Base-by-base conservation (phyloP, 2,113 vertebrate species). In the Cyanoramphus novaezelandiae region DNA sequence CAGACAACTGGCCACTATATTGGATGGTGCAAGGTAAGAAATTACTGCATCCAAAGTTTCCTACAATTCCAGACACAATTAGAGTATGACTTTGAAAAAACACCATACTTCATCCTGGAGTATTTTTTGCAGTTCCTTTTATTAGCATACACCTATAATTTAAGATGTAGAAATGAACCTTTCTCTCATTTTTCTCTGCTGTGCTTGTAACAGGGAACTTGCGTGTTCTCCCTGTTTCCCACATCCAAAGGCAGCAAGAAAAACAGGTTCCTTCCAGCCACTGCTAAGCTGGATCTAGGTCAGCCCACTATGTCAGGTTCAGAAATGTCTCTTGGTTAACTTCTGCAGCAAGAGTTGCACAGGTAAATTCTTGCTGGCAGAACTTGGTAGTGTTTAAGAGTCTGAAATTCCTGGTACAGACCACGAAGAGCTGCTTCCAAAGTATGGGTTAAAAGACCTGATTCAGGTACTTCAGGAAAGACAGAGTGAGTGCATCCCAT, bases 21-120 rank as follows among this genome's bases (percentile, higher is more conserved):
- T 5, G 97, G 96, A 8, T 96, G 98, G 96, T 97, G 98, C 43
- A 98, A 98, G 98, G 99, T 99, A 98, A 97, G 97, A 90, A 46
- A 2, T 25, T 37, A 20, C n/a, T 27, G 27, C 33, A 6, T 43
- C n/a, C 44, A 9, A 0, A 17, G 0, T 12, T 21, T 25, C 9
- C 33, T 46, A 2, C 28, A 10, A 0, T 41, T 70, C 28, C 59
- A 44, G 29, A 39, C 20, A 49, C 17, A 37, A 8, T 10, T 21
- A 0, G 4, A 8, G 28, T 44, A 3, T 50, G 41, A 17, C 33
- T 4, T 18, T 37, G 28, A 2, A 16, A 52, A 81, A 25, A 0
- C 9, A 15, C 9, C 7, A 4, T 49, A 2, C 10, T n/a, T 76
- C 44, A 31, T 18, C 12, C 17, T 27, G 21, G 2, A 47, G 44